Evolutionary conservation across 2,888 invertebrate species (phyloP).

Genomic region (Thymelicus sylvestris): DNA sequence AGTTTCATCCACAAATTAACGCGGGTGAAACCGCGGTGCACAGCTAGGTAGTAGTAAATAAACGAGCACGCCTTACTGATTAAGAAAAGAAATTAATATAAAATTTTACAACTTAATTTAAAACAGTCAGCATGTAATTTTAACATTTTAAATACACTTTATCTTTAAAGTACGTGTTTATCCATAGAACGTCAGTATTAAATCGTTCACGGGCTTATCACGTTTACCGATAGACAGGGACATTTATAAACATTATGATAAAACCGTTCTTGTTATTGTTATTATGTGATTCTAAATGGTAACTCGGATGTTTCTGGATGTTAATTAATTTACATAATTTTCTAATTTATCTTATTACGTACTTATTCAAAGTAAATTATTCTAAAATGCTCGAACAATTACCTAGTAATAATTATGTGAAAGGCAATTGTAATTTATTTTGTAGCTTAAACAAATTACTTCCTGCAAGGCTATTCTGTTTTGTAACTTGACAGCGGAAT

Average conservation of each 20-base stretch:
- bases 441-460: too few relatives aligned
- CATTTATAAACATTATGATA: constrained; percentile 30
- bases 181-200: constrained; percentile 12
- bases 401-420: too few relatives aligned
- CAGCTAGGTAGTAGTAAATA: too few relatives aligned
- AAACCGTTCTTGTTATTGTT: constrained; percentile 14
- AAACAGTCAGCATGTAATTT: background rate
- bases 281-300: constrained; percentile 8
- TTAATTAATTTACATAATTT: background rate
- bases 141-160: constrained; percentile 21
- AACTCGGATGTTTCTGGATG: background rate
- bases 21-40: too few relatives aligned
- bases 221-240: constrained; percentile 19
- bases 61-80: background rate
- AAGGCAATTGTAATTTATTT: too few relatives aligned
- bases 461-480: too few relatives aligned
- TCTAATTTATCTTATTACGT: background rate
- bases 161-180: constrained; percentile 20
- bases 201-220: constrained; percentile 7
- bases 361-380: too few relatives aligned
- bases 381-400: too few relatives aligned
- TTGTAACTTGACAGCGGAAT: too few relatives aligned
- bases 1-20: too few relatives aligned
- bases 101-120: constrained; percentile 1
- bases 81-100: background rate